Base-by-base conservation (phyloP, 2,888 invertebrate genomes). In the Scelioninae gen. 2 region DNA sequence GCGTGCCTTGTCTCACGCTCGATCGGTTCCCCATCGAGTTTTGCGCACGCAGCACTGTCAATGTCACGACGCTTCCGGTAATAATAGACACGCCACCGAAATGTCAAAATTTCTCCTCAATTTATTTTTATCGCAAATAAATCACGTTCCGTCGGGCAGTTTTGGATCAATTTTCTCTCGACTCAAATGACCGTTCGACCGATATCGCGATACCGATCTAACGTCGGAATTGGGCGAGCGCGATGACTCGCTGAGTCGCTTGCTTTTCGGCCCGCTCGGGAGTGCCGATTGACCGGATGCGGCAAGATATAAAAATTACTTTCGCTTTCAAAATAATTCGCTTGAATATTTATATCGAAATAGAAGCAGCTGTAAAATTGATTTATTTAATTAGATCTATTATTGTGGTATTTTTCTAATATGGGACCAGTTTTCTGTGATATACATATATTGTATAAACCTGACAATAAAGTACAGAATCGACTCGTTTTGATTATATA, bases 121-220 rank as follows among this genome's bases (percentile, higher is more conserved):
- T 61, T 50, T 50, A 50, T 50, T 61, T 60, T 46, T 37, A 48
- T 25, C 33, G 35, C 46, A 60, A 60, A 60, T 60, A 48, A 60
- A 46, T 35, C 46, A 60, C 15, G 45, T 46, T 60, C 25, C 37
- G n/a, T 58, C 19, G 35, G 35, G 35, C 22, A 6, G 16, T 15
- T 2, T 5, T 16, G 37, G 10, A 48, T 37, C 45, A 39, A 60
- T 60, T 60, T 48, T 37, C 22, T 35, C 58, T 57, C 10, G 19
- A 37, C 25, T 22, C 18, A 35, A 46, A 46, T 25, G 19, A 35
- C 22, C 58, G 15, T 46, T 15, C 46, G 46, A 37, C 58, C 46
- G 35, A 35, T 46, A 45, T 57, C 41, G 41, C 41, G 45, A 57
- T 19, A 41, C 18, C 41, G 18, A 41, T 41, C 41, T 41, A 41